Evolutionary conservation across 2,113 vertebrate genomes (phyloP).

Genomic region (Dascyllus trimaculatus): DNA sequence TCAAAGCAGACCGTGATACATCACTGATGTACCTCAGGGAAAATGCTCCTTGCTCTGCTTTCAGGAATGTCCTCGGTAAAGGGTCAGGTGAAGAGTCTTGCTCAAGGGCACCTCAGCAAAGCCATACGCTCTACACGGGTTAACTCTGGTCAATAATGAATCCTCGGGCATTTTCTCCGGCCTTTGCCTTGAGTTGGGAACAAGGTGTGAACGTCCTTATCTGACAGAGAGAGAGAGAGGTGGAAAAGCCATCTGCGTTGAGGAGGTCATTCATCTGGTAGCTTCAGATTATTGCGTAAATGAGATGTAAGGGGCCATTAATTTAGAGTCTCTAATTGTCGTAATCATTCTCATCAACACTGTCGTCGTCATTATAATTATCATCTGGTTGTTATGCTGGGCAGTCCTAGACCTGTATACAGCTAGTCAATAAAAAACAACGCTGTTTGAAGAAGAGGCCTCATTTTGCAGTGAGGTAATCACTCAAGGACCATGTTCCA

Average conservation of each 20-base stretch:
- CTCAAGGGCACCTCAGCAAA: constrained; percentile 20
- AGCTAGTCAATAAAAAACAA: constrained; percentile 42
- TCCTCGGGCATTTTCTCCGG: not conserved
- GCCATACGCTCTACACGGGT: not conserved
- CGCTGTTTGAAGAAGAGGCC: constrained; percentile 5
- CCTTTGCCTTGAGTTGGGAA: constrained; percentile 33
- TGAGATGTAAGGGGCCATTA: constrained; percentile 48
- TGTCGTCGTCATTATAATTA: constrained; percentile 32
- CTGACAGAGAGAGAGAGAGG: constrained; percentile 7
- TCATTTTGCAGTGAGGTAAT: not conserved
- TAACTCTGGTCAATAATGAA: not conserved
- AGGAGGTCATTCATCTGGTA: constrained; percentile 40
- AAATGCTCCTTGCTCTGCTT: constrained; percentile 15
- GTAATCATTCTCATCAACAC: constrained; percentile 52
- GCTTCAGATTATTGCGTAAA: constrained; percentile 39
- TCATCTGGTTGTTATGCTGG: constrained; percentile 39
- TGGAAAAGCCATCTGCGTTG: not conserved
- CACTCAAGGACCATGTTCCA: not conserved
- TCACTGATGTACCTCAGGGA: constrained; percentile 36
- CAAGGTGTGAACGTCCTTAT: constrained; percentile 43
- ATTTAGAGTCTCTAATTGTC: constrained; percentile 55
- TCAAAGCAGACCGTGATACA: constrained; percentile 40
- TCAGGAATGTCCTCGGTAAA: constrained; percentile 12
- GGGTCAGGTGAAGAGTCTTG: constrained; percentile 40
- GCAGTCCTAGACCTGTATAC: constrained; percentile 28